Base-by-base conservation (phyloP, 2,113 vertebrate genomes). In the Dolichallabes microphthalmus region DNA sequence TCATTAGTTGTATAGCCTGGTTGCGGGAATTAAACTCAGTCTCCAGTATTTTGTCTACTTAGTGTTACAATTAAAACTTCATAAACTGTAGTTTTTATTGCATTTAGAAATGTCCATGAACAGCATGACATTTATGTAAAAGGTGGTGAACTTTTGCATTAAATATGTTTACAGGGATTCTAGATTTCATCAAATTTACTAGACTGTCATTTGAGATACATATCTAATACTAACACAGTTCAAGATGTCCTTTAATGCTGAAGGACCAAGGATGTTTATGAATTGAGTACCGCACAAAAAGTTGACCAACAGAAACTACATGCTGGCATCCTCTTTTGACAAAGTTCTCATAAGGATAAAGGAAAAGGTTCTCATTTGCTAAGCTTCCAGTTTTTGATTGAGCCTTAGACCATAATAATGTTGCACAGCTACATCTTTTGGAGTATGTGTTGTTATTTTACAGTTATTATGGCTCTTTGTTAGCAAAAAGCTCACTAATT, bases 341-440 rank as follows among this genome's bases (percentile, higher is more conserved):
- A 84, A 55, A 53, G 79, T 71, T 89, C 91, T 91, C 88, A 87
- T 64, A 77, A 83, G 75, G 85, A 88, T 91, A 91, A 92, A 91
- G 87, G 90, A 55, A 82, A 60, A 71, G 11, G 76, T n/a, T 32
- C 30, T 45, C 25, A 20, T 66, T 61, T 10, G 11, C 53, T 79
- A 61, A 79, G 64, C n/a, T 32, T 77, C n/a, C 30, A 27, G 25
- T 7, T 53, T 77, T 68, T 55, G 50, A 84, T 68, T 55, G 60
- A 53, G 27, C 50, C 25, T 69, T 25, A 19, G 35, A 45, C 45
- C 25, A 25, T 61, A 61, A 64, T 64, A 64, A 64, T 64, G 63
- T 64, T 64, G n/a, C 61, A 64, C 3, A 64, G 11, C 7, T 60
- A 22, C 7, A 45, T 27, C 20, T 69, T 39, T 20, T 4, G 32